Percentiles rank a stretch among this genome's conserved stretches.
Conservation (phyloP, 2,888 invertebrate genomes). For the Serripes groenlandicus region DNA sequence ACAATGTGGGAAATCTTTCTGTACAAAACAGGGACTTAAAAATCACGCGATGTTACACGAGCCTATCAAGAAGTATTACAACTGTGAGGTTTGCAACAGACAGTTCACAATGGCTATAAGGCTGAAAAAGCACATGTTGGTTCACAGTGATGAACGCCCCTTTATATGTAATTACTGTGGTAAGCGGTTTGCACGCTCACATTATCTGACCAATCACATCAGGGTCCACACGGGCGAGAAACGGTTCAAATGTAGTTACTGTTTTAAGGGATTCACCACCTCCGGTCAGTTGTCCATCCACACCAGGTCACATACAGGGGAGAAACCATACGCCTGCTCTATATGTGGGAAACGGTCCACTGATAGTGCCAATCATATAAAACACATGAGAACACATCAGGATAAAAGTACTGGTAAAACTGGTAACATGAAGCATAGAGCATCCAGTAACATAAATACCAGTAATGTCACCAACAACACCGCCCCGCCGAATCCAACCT, state of each 20-base stretch:
- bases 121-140: constrained; percentile 20
- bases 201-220: constrained; percentile 23
- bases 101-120: constrained; percentile 2
- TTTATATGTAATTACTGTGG: constrained; percentile 25
- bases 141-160: constrained; percentile 18
- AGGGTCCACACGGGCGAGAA: constrained; percentile 19
- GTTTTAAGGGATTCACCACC: constrained; percentile 9
- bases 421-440: background rate
- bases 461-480: background rate
- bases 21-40: constrained; percentile 14
- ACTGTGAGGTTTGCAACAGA: constrained; percentile 14
- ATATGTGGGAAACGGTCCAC: constrained; percentile 24
- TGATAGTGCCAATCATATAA: constrained; percentile 23
- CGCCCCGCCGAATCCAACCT: background rate
- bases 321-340: constrained; percentile 25
- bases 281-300: constrained; percentile 11
- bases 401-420: background rate
- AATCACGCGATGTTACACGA: constrained; percentile 16
- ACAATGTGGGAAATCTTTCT: constrained; percentile 22
- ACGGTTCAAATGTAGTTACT: constrained; percentile 22
- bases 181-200: constrained; percentile 10
- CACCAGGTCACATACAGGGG: constrained; percentile 19
- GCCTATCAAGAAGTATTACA: constrained; percentile 4
- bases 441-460: background rate
- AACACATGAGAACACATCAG: constrained; percentile 24